Conservation (phyloP, 2,888 invertebrate genomes). For the Germaria angustata region DNA sequence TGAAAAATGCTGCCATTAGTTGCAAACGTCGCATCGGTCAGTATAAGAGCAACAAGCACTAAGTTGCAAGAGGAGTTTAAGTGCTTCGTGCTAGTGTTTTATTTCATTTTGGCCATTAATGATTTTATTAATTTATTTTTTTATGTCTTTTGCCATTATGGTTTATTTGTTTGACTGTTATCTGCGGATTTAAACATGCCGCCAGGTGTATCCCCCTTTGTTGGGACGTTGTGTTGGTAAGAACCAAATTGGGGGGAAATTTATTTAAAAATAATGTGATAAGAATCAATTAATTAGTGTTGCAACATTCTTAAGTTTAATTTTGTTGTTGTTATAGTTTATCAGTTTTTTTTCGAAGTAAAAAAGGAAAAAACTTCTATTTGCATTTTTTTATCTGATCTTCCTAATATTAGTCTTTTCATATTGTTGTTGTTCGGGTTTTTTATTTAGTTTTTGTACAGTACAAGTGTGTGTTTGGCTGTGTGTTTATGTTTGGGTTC, state of each 20-base stretch:
- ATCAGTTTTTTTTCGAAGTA: constrained; percentile 7
- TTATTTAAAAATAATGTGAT: constrained; percentile 43
- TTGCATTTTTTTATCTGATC: constrained; percentile 43
- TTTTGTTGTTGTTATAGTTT: constrained; percentile 28
- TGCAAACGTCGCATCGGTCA: not conserved
- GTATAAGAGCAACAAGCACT: not conserved
- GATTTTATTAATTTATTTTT: constrained; percentile 19
- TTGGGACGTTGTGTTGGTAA: not conserved
- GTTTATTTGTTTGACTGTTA: constrained; percentile 39
- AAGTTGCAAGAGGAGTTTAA: not conserved
- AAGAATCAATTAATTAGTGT: constrained; percentile 67
- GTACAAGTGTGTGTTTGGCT: not conserved
- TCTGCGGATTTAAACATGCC: constrained; percentile 33
- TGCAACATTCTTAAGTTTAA: constrained; percentile 44
- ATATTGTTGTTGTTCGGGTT: not conserved
- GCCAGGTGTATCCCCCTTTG: constrained; percentile 48
- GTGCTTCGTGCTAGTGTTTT: not conserved
- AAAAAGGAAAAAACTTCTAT: not conserved
- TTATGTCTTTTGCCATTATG: constrained; percentile 38
- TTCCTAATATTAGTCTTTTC: constrained; percentile 18
- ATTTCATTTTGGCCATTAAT: constrained; percentile 29
- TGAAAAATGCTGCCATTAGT: not conserved
- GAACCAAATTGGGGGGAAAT: constrained; percentile 38
- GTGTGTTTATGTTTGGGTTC: constrained; percentile 4
- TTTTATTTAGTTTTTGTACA: constrained; percentile 3